Percentiles rank a stretch among this genome's conserved stretches.
These are phyloP conservation scores for Papilio xuthus DNA, from an alignment of 1,140 invertebrate species.

Conservation along the genomic window DNA sequence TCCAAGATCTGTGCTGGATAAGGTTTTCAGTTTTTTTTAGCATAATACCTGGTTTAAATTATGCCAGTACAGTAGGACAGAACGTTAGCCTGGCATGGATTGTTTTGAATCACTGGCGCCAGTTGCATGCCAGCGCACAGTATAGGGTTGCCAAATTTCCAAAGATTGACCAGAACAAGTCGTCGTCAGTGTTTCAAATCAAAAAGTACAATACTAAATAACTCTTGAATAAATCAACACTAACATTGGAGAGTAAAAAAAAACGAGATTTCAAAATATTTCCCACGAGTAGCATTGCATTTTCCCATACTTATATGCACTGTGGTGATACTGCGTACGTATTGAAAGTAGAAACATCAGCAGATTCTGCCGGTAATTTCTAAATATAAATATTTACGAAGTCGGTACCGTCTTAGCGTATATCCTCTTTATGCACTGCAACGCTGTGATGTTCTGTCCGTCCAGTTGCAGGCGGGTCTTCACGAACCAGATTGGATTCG, in stretches of 20 bases:
- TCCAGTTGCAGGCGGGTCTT: slow-evolving; percentile 99
- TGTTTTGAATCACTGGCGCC: too few species aligned
- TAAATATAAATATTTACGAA: slow-evolving; percentile 18
- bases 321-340: background rate
- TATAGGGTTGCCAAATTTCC: too few species aligned
- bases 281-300: background rate
- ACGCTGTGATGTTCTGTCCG: slow-evolving; percentile 89
- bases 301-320: background rate
- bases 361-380: background rate
- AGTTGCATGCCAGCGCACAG: too few species aligned
- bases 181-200: too few species aligned
- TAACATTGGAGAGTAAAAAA: background rate
- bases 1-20: background rate
- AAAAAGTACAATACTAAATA: too few species aligned
- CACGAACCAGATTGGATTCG: slow-evolving; percentile 99
- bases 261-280: background rate
- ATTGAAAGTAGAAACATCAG: background rate
- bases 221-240: too few species aligned
- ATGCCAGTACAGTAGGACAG: too few species aligned
- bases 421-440: slow-evolving; percentile 91
- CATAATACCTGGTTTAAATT: too few species aligned
- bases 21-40: background rate
- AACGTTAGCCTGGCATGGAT: too few species aligned
- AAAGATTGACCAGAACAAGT: too few species aligned
- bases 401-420: slow-evolving; percentile 87